Evolutionary conservation across 2,888 invertebrate genomes (phyloP), one percentile per base, ranked within the genome.

Genomic region (Pammene fasciana): DNA sequence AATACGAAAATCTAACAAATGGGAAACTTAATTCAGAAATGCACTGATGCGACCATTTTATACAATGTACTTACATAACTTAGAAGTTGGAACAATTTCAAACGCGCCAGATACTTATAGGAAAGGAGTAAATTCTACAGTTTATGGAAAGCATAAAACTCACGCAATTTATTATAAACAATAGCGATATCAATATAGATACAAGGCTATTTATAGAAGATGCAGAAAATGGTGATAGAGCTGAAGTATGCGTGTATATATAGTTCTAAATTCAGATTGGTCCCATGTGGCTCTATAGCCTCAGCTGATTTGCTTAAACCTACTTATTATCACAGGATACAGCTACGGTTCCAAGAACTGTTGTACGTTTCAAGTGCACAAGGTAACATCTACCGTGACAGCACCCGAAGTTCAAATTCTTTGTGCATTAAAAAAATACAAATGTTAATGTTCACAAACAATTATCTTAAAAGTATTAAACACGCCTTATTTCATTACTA

Each of bases 251-350:
- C 56, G 16, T 57, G 56, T 50, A 7, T 18, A 9, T 4, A 16
- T 10, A 36, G 7, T 55, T 56, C 18, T 48, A 46, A 65, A 65
- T 57, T 68, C n/a, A 56, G 26, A 54, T 72, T 73, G 76, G 76
- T 75, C 77, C 75, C 75, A 56, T 60, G 43, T 13, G 70, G 65
- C 61, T 62, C 46, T 10, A 18, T 50, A 67, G 73, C 73, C 75
- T 72, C 76, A 75, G 74, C 73, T 75, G 74, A 72, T 55, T 62
- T 48, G 64, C 52, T 67, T 68, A 71, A 68, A 60, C 60, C 77
- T 79, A 79, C 76, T 65, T 68, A 72, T 72, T 82, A 82, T 82
- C 82, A 82, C 81, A 82, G 80, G 72, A 71, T 71, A 57, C 73
- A 77, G 80, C 77, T 76, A 73, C 67, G 67, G 62, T 11, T 55